A percentile compares a stretch with the other conserved stretches of the same genome.
Conservation (phyloP, 2,888 invertebrate species). For the Brenthis hecate region DNA sequence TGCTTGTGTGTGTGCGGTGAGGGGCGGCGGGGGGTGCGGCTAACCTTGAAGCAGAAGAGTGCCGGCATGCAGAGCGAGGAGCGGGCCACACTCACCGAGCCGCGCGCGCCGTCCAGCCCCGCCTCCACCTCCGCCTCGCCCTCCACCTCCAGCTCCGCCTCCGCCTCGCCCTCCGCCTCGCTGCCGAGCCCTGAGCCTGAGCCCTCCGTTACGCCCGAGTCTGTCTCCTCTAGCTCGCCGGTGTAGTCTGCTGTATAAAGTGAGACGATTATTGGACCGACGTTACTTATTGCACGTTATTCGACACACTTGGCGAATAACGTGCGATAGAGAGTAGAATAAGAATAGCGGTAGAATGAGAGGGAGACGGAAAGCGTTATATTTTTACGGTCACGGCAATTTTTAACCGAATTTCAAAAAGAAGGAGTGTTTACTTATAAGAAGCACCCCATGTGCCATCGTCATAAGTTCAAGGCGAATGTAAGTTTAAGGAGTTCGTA, state of each 20-base stretch:
- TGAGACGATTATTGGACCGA: background rate
- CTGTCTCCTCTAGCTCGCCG: slow-evolving; percentile 34
- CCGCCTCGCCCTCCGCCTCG: slow-evolving; percentile 26
- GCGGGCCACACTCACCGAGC: slow-evolving; percentile 65
- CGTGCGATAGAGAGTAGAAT: no score
- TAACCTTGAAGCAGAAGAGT: slow-evolving; percentile 94
- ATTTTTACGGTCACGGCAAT: no score
- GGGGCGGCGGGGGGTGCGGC: slow-evolving; percentile 46
- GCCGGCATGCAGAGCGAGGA: slow-evolving; percentile 92
- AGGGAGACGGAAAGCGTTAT: no score
- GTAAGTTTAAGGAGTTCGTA: no score
- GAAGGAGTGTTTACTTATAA: no score
- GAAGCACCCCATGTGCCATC: no score
- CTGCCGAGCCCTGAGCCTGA: slow-evolving; percentile 36
- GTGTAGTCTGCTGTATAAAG: slow-evolving; percentile 25
- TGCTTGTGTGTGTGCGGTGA: slow-evolving; percentile 31
- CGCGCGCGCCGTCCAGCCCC: slow-evolving; percentile 39
- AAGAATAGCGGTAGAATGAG: no score
- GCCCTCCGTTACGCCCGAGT: slow-evolving; percentile 36
- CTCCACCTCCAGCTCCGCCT: slow-evolving; percentile 16
- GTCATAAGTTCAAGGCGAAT: no score
- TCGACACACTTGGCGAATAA: no score
- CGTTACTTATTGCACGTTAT: no score
- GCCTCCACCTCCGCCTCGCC: slow-evolving; percentile 25
- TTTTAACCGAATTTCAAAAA: no score